These are phyloP conservation scores for Porphyrio hochstetteri DNA, from an alignment of 2,113 vertebrate genomes.

Conservation along the genomic window DNA sequence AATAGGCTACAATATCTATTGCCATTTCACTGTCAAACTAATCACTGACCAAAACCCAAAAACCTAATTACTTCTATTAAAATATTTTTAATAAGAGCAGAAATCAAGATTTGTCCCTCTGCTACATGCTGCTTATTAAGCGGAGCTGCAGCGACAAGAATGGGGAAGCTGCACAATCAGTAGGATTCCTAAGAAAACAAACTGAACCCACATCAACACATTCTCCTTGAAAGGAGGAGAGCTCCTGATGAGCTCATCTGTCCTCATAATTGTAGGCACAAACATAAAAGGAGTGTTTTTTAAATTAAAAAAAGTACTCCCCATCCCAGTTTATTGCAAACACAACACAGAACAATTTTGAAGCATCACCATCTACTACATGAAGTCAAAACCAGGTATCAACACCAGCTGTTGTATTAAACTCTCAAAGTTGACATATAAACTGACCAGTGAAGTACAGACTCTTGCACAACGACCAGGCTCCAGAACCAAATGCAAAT, in stretches of 20 bases:
- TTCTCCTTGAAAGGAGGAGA: background rate
- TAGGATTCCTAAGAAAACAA: background rate
- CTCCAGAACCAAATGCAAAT: background rate
- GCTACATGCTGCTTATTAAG: background rate
- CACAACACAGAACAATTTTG: background rate
- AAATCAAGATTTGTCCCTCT: background rate
- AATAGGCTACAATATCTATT: background rate
- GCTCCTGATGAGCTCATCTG: background rate
- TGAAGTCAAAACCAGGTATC: background rate
- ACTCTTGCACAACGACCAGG: background rate
- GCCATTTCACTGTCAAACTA: background rate
- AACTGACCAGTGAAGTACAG: background rate
- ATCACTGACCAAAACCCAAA: background rate
- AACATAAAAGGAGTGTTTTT: background rate
- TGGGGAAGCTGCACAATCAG: background rate
- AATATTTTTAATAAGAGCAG: background rate
- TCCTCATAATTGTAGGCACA: background rate
- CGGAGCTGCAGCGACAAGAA: background rate
- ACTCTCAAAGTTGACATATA: background rate
- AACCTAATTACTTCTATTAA: conserved; percentile 10
- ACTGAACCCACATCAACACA: background rate
- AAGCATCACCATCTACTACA: background rate
- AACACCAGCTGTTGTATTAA: background rate
- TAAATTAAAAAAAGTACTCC: background rate
- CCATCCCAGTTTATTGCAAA: background rate